Percentiles rank a stretch among this genome's conserved stretches.
These are phyloP conservation scores for Alviniconcha marisindica DNA, from an alignment of 1,140 invertebrate genomes.

Conservation along the genomic window DNA sequence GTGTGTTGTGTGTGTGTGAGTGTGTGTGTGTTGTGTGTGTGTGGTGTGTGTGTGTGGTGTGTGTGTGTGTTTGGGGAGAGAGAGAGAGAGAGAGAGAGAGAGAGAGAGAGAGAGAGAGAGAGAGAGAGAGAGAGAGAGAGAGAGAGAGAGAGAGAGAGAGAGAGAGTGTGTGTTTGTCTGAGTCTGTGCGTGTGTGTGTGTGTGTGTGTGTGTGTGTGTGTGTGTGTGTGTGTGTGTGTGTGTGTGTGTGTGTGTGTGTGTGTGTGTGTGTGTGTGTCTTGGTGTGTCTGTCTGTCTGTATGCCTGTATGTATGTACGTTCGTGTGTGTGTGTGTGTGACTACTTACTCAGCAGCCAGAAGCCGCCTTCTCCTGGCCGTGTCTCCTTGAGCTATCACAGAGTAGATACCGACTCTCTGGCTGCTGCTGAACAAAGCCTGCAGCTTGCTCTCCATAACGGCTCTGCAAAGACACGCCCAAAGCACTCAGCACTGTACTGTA, in stretches of 20 bases:
- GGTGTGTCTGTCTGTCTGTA: too few species aligned
- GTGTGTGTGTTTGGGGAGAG: too few species aligned
- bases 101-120: neutral
- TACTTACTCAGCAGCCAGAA: neutral
- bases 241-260: neutral
- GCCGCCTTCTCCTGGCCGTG: conserved; percentile 3
- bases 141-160: neutral
- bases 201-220: too few species aligned
- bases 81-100: neutral
- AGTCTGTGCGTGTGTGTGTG: too few species aligned
- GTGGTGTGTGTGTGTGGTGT: too few species aligned
- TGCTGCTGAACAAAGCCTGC: neutral
- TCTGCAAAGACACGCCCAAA: neutral
- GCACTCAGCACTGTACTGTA: too few species aligned
- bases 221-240: too few species aligned
- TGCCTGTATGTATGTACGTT: too few species aligned
- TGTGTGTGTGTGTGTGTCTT: too few species aligned
- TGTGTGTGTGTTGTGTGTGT: too few species aligned
- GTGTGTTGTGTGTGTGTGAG: too few species aligned
- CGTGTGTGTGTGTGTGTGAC: neutral
- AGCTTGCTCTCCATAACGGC: neutral
- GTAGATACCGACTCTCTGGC: conserved; percentile 6
- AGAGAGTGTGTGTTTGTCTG: neutral
- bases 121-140: neutral
- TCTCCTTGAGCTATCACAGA: neutral